phyloP scores from a whole-genome alignment of 2,797 vertebrate genomes.

The Australoheros facetus region DNA sequence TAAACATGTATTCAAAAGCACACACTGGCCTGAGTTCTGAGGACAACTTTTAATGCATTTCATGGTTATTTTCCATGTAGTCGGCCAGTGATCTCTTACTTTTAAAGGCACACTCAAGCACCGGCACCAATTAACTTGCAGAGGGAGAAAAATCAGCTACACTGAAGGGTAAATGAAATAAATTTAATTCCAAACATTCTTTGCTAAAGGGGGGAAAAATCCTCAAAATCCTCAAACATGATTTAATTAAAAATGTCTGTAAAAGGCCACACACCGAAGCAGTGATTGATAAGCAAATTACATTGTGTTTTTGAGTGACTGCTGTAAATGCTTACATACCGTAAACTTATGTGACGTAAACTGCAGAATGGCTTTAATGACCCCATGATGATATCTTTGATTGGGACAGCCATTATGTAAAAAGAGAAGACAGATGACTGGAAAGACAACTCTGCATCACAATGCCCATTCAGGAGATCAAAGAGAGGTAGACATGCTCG shows the following conservation, averaged over 20 bases:
- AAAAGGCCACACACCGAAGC: conserved; percentile 28
- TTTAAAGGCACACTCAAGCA: conserved; percentile 34
- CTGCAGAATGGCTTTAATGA: conserved; percentile 54
- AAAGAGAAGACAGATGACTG: conserved; percentile 55
- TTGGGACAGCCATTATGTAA: conserved; percentile 69
- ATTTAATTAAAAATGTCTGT: conserved; percentile 40
- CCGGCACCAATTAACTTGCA: conserved; percentile 37
- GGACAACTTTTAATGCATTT: conserved; percentile 41
- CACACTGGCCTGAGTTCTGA: conserved; percentile 26
- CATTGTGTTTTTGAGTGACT: conserved; percentile 1
- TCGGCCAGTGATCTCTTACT: conserved; percentile 22
- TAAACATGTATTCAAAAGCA: conserved; percentile 10
- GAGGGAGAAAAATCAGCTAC: conserved; percentile 3
- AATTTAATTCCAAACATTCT: conserved; percentile 46
- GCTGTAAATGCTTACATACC: conserved; percentile 1
- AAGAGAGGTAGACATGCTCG: conserved; percentile 80
- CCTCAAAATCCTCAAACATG: conserved; percentile 9
- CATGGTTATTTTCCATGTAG: conserved; percentile 40
- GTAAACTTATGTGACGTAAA: conserved; percentile 25
- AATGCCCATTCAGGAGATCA: conserved; percentile 80
- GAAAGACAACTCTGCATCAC: conserved; percentile 61
- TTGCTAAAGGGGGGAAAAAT: background rate
- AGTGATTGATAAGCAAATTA: background rate
- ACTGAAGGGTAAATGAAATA: conserved; percentile 50
- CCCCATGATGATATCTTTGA: conserved; percentile 61